These are phyloP conservation scores for Nebria ingens DNA, from an alignment of 1,140 invertebrate genomes.

Conservation along the genomic window DNA sequence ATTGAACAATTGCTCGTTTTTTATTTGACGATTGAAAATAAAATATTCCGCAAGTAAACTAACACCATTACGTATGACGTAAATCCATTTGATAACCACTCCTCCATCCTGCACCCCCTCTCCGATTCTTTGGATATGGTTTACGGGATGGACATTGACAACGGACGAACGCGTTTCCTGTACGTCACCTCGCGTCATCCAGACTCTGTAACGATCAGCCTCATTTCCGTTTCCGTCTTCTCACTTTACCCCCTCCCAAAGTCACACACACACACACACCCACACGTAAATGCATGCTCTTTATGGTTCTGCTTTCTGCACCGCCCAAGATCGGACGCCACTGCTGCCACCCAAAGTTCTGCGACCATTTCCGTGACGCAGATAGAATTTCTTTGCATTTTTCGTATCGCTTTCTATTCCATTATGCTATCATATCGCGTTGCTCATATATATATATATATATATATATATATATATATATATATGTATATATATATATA, in stretches of 20 bases:
- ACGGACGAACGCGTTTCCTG: not conserved
- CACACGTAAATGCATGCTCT: not conserved
- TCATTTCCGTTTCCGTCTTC: slow-evolving; percentile 4
- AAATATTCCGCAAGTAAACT: too few relatives aligned
- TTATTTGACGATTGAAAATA: too few relatives aligned
- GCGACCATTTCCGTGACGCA: not conserved
- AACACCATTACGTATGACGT: too few relatives aligned
- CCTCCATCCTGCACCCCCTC: too few relatives aligned
- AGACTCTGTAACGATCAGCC: not conserved
- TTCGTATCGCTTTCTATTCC: slow-evolving; percentile 1
- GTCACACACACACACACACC: not conserved
- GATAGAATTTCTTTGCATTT: slow-evolving; percentile 5
- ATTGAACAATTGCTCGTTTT: too few relatives aligned
- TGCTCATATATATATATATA: too few relatives aligned
- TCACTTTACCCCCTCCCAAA: not conserved
- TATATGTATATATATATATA: too few relatives aligned
- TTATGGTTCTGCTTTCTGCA: not conserved
- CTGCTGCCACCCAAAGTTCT: not conserved
- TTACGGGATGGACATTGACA: not conserved
- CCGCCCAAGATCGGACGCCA: too few relatives aligned
- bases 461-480: too few relatives aligned
- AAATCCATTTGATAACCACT: too few relatives aligned
- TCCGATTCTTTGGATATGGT: too few relatives aligned
- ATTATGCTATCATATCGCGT: slow-evolving; percentile 4
- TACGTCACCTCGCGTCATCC: not conserved